Conservation (phyloP, 2,888 invertebrate genomes). For the Aplocera efformata region DNA sequence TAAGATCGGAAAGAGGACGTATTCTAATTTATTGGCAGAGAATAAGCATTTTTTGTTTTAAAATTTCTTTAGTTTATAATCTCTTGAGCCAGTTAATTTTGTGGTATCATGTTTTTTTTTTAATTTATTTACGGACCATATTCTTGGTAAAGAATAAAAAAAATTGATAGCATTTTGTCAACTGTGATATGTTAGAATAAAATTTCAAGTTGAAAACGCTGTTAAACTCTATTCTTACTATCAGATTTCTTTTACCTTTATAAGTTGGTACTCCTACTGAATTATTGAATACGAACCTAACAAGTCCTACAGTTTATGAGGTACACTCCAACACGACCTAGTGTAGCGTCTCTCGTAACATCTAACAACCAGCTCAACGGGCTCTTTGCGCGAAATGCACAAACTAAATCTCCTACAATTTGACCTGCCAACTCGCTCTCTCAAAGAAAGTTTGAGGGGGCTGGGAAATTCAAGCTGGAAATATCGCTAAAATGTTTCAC, state of each 20-base stretch:
- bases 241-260: constrained; percentile 17
- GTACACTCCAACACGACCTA: constrained; percentile 30
- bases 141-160: too few relatives aligned
- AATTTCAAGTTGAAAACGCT: not conserved
- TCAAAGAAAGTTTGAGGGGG: constrained; percentile 17
- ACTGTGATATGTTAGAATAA: constrained; percentile 2
- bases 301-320: constrained; percentile 29
- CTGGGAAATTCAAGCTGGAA: constrained; percentile 6
- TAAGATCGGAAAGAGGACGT: too few relatives aligned
- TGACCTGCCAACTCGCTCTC: constrained; percentile 25
- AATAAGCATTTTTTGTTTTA: too few relatives aligned
- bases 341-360: constrained; percentile 26
- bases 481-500: not conserved
- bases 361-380: constrained; percentile 29
- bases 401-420: constrained; percentile 29
- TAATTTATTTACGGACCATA: too few relatives aligned
- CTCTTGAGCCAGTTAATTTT: too few relatives aligned
- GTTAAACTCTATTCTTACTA: constrained; percentile 11
- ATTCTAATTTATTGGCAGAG: too few relatives aligned
- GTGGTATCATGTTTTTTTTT: too few relatives aligned
- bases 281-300: constrained; percentile 27
- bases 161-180: constrained; percentile 4
- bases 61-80: too few relatives aligned
- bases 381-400: constrained; percentile 30
- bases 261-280: constrained; percentile 11